Evolutionary conservation across 2,113 vertebrate species (phyloP).

Genomic region (Cyanoderma ruficeps): DNA sequence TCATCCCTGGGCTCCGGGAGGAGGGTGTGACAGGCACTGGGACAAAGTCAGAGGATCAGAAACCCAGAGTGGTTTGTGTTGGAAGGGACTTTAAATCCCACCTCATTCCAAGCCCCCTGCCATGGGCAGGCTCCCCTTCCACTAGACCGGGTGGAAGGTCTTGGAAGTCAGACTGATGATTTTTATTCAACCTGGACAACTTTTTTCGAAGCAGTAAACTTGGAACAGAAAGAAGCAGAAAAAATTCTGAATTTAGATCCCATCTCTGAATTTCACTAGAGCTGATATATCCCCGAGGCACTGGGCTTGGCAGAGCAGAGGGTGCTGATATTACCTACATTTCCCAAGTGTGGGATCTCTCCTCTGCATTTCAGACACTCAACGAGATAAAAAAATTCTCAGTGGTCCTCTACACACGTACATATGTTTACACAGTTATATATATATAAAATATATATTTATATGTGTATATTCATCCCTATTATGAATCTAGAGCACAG

Average conservation of each 20-base stretch:
- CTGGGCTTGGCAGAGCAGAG: neutral
- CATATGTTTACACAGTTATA: accelerated
- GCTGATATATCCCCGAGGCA: neutral
- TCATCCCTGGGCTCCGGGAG: neutral
- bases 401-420: neutral
- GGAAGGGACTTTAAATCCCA: neutral
- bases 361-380: neutral
- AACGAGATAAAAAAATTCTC: neutral
- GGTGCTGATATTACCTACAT: neutral
- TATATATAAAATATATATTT: no score
- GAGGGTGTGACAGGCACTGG: neutral
- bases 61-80: neutral
- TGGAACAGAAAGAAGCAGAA: neutral
- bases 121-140: neutral
- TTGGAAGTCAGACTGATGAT: neutral
- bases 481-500: neutral
- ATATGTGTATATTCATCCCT: neutral
- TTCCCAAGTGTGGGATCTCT: neutral
- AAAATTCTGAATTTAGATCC: neutral
- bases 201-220: neutral
- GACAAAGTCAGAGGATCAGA: neutral
- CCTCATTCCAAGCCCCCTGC: neutral
- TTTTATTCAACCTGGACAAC: neutral
- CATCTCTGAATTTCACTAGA: neutral
- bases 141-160: neutral